Conservation (phyloP, 2,888 invertebrate genomes). For the Embidobia sp. region DNA sequence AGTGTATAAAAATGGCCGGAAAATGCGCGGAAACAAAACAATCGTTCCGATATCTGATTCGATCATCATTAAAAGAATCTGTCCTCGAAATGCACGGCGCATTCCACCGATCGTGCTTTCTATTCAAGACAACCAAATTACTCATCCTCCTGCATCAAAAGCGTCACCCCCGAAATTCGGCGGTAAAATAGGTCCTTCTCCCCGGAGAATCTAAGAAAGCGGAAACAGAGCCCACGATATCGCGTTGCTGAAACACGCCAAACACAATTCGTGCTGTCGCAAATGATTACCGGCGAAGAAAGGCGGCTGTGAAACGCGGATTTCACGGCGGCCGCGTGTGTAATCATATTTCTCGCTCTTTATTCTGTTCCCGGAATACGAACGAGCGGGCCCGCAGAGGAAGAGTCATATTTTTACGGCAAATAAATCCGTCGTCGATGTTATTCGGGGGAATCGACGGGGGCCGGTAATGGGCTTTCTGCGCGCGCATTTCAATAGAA, state of each 20-base stretch:
- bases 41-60: no score
- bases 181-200: conserved; percentile 19
- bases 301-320: conserved; percentile 22
- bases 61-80: no score
- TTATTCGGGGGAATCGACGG: conserved; percentile 44
- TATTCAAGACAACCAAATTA: neutral
- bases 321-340: conserved; percentile 39
- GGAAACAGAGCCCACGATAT: conserved; percentile 11
- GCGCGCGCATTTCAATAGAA: conserved; percentile 46
- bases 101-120: no score
- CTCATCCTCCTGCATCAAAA: neutral
- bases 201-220: neutral
- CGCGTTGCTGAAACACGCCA: conserved; percentile 26
- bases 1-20: no score
- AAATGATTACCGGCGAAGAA: conserved; percentile 18
- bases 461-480: conserved; percentile 51
- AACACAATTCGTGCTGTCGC: conserved; percentile 44
- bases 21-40: no score
- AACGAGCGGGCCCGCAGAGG: conserved; percentile 18
- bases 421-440: conserved; percentile 54
- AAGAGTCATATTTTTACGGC: conserved; percentile 39
- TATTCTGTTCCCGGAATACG: conserved; percentile 44
- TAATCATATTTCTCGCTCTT: conserved; percentile 46
- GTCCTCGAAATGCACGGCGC: neutral
- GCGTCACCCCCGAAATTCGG: neutral